Evolutionary conservation across 2,113 vertebrate species (phyloP), one percentile per base, ranked within the genome.

Genomic region (Perca fluviatilis): DNA sequence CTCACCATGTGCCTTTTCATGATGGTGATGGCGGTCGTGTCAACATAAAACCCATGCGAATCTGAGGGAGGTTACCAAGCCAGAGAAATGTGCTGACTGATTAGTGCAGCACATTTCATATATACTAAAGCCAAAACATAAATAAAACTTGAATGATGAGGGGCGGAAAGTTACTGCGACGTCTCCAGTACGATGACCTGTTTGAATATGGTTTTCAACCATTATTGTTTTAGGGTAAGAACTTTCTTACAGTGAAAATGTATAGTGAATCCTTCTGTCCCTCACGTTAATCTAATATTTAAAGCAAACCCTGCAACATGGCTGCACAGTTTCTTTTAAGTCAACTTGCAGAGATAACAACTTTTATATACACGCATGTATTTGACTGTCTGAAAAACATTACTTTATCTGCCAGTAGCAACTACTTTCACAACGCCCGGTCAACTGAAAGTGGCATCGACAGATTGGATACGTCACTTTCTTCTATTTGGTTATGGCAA

Each of bases 31-130:
- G 43, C 3, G 50, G 79, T 88, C 61, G 0, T 78, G 82, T 78
- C 63, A 85, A 74, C 58, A 65, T 63, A 30, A 81, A 87, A 84
- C 76, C 51, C 66, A 40, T 66, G 71, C 47, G 81, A 84, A 86
- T 66, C 56, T 82, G 47, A 70, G 65, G 69, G 85, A 85, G 76
- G 70, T 77, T 77, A 73, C 66, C 23, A 70, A 74, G 49, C 33
- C 58, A 83, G 63, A 60, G 51, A 83, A 85, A 83, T 88, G 84
- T 85, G 86, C 76, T 77, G 86, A 85, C 50, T 77, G 87, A 88
- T 88, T 61, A 74, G 67, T 40, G 78, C 33, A 57, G 69, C 73
- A 71, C 36, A 76, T 86, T 88, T 90, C 30, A 85, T 51, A 65
- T 66, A 74, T 53, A 60, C 56, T 73, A 54, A 84, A 85, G 65